These are phyloP conservation scores for Corythornis madagascariensis DNA, from an alignment of 2,113 vertebrate species.

Conservation along the genomic window DNA sequence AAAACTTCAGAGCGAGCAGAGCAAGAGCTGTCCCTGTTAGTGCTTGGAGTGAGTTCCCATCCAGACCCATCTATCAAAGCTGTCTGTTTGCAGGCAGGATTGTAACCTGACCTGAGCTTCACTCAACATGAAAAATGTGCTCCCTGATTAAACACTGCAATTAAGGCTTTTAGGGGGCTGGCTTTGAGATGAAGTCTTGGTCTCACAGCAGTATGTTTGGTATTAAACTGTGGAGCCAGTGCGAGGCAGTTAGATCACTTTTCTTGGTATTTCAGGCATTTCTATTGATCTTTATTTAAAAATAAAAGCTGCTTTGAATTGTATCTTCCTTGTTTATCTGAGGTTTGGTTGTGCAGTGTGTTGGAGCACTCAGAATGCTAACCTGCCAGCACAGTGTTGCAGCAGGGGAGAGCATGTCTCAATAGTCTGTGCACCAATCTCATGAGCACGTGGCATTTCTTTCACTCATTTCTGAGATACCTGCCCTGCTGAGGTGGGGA, in stretches of 20 bases:
- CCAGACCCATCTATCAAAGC: constrained; percentile 6
- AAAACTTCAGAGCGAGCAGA: neutral
- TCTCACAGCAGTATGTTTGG: neutral
- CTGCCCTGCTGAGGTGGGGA: neutral
- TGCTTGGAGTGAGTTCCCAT: neutral
- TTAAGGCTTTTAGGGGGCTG: neutral
- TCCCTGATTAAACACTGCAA: neutral
- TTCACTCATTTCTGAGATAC: neutral
- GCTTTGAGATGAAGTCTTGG: neutral
- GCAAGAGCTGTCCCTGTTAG: neutral
- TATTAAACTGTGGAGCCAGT: constrained; percentile 5
- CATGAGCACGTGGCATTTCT: neutral
- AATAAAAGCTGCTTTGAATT: neutral
- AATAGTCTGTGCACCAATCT: neutral
- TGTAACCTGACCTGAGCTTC: constrained; percentile 28
- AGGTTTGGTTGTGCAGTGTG: neutral
- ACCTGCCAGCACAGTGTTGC: neutral
- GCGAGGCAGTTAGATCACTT: constrained; percentile 26
- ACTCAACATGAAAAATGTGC: constrained; percentile 19
- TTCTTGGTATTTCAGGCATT: constrained; percentile 1
- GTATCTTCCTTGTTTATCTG: neutral
- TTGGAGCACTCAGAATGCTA: neutral
- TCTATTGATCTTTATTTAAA: neutral
- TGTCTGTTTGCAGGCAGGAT: neutral
- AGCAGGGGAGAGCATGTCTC: neutral